Base-by-base conservation (phyloP, 1,140 invertebrate genomes). In the Scaptomyza montana region DNA sequence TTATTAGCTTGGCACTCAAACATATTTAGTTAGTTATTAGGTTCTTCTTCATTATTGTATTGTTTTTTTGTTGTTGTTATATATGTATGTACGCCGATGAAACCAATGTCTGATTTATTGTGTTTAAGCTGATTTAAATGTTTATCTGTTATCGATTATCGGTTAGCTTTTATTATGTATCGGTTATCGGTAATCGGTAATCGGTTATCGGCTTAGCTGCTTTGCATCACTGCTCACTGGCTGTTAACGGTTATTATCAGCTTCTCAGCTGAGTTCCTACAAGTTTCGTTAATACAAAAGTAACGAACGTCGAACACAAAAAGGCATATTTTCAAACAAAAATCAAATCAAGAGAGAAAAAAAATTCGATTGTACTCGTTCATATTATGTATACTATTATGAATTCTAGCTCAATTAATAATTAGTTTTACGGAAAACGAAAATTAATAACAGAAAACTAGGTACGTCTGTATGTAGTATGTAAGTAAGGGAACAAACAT, bases 1-100 rank as follows among this genome's bases (percentile, higher is more conserved):
- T 90, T 90, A 54, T 90, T 87, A 90, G 86, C 86, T 90, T 90
- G 86, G 86, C 86, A 90, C 86, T 90, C 86, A 90, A 90, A 90
- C 89, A 86, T 82, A 57, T 77, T 66, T 50, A 74, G 74, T 89
- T 79, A 73, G 36, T 84, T 63, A 62, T 33, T 36, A 43, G 64
- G 47, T 51, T 62, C 43, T 49, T 55, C 56, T 54, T 80, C 41
- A 53, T 56, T 56, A 74, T 71, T 69, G 30, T 76, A 57, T 72
- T 76, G 66, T 57, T 57, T 36, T 5, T 30, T 30, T 30, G 30
- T 73, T 61, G 67, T 59, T 25, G 2, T 25, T 25, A 25, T 25
- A 25, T 25, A 74, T 46, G 82, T 74, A 43, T 60, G 57, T 86
- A 74, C 49, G 82, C 85, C 84, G 70, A 89, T 84, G 84, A 87